Evolutionary conservation across 2,888 invertebrate genomes (phyloP), one percentile per base, ranked within the genome.

Genomic region (Cerceris ruficornis): DNA sequence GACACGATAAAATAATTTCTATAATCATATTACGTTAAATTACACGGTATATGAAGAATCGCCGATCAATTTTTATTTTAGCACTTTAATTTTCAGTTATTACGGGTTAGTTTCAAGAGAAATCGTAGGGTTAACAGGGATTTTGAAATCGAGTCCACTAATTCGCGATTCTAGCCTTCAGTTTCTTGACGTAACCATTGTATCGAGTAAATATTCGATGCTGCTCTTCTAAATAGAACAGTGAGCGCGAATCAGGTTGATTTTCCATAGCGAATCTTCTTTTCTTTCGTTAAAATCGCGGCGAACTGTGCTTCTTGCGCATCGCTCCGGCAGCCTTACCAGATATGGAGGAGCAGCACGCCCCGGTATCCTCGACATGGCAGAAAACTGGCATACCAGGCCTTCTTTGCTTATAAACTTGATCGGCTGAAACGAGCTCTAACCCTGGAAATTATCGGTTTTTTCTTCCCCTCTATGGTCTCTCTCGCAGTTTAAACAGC

Each of bases 361-460:
- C 55, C 49, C 55, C 49, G 72, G 67, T 76, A 64, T 73, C 69
- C 62, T 78, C 65, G 58, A 69, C 17, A 42, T 15, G 52, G 17
- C 46, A 57, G 17, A 64, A 28, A 50, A 70, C 49, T 14, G 14
- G 64, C 50, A 17, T 13, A 66, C 55, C 28, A 14, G 55, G 77
- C 69, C 75, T 80, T 80, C 75, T 75, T 77, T 80, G 81, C 67
- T 70, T 77, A 72, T 80, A 84, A 81, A 83, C 77, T 76, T 71
- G 77, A 75, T 68, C 77, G 69, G 55, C 60, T 57, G 65, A 76
- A 66, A 73, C 71, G 57, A 65, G 70, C 58, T 75, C 69, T 72
- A 75, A 68, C 73, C 74, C 65, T 76, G 80, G 74, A 77, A 80
- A 77, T 60, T 50, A 66, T 61, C 52, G 57, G 46, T 58, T 67